phyloP scores from a whole-genome alignment of 2,888 invertebrate species.

The Pyrochroa serraticornis region DNA sequence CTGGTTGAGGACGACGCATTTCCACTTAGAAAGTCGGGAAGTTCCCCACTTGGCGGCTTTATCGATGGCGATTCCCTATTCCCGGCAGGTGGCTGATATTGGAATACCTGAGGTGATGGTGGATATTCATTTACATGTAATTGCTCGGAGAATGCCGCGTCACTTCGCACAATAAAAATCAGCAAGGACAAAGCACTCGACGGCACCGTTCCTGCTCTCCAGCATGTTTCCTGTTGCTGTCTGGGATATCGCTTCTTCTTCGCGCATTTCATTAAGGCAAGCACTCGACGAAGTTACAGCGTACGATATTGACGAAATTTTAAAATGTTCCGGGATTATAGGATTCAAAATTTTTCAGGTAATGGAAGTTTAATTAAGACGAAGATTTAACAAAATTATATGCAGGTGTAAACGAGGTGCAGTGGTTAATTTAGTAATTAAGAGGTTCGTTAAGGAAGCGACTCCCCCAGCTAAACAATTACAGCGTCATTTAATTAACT shows the following conservation, averaged over 20 bases:
- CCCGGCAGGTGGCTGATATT: conserved; percentile 49
- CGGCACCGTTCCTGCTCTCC: background rate
- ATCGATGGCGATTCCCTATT: conserved; percentile 41
- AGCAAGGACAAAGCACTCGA: conserved; percentile 26
- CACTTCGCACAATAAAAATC: conserved; percentile 37
- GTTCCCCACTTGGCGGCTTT: conserved; percentile 19
- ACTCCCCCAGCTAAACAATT: conserved; percentile 46
- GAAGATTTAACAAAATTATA: conserved; percentile 11
- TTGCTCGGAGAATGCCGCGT: conserved; percentile 42
- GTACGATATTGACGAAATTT: background rate
- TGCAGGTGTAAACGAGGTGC: conserved; percentile 23
- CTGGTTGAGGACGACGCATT: background rate
- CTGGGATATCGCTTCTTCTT: background rate
- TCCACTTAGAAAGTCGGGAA: conserved; percentile 14
- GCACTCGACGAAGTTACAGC: too few relatives aligned
- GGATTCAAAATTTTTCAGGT: too few relatives aligned
- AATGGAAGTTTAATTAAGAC: background rate
- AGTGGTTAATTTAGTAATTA: conserved; percentile 32
- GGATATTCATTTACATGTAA: conserved; percentile 54
- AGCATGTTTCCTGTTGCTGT: background rate
- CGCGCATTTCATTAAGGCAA: conserved; percentile 1
- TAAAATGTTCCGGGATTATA: background rate
- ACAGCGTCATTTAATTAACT: conserved; percentile 42
- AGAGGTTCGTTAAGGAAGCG: conserved; percentile 36
- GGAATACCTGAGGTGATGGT: conserved; percentile 48